phyloP scores from a whole-genome alignment of 1,140 invertebrate species.

The Aplysia californica region DNA sequence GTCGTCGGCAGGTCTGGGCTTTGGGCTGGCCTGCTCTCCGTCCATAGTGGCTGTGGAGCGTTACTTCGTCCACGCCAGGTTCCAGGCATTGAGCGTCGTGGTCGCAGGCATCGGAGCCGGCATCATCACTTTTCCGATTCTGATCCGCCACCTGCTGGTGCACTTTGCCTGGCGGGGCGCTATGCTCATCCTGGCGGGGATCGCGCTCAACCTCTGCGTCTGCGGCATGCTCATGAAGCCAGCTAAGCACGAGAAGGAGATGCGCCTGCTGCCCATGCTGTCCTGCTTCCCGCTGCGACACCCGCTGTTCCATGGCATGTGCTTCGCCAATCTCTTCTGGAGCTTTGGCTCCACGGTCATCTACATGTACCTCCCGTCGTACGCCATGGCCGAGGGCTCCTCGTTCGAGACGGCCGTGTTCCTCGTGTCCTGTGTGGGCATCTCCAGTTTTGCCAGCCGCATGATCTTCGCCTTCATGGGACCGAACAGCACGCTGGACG shows the following conservation, averaged over 20 bases:
- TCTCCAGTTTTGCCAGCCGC: slow-evolving; percentile 53
- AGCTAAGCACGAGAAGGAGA: slow-evolving; percentile 40
- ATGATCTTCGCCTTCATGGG: slow-evolving; percentile 63
- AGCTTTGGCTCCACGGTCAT: slow-evolving; percentile 62
- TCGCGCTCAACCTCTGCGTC: slow-evolving; percentile 88
- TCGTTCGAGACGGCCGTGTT: slow-evolving; percentile 52
- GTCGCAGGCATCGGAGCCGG: slow-evolving; percentile 57
- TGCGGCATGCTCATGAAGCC: slow-evolving; percentile 77
- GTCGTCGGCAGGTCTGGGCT: slow-evolving; percentile 62
- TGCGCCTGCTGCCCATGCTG: slow-evolving; percentile 51
- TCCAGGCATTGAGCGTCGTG: slow-evolving; percentile 53
- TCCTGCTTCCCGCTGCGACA: slow-evolving; percentile 58
- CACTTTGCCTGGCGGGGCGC: slow-evolving; percentile 85
- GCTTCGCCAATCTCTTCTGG: slow-evolving; percentile 64
- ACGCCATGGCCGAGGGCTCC: slow-evolving; percentile 53
- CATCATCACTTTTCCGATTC: slow-evolving; percentile 59
- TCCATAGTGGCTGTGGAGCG: slow-evolving; percentile 61
- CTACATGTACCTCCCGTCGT: slow-evolving; percentile 63
- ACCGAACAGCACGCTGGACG: slow-evolving; percentile 55
- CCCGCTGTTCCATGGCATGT: slow-evolving; percentile 59
- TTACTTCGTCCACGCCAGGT: slow-evolving; percentile 52
- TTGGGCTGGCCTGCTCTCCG: slow-evolving; percentile 59
- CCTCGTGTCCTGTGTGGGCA: slow-evolving; percentile 56
- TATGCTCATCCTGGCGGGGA: slow-evolving; percentile 82
- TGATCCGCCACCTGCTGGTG: slow-evolving; percentile 52